These are phyloP conservation scores for Myathropa florea DNA, from an alignment of 2,888 invertebrate genomes.

Conservation along the genomic window DNA sequence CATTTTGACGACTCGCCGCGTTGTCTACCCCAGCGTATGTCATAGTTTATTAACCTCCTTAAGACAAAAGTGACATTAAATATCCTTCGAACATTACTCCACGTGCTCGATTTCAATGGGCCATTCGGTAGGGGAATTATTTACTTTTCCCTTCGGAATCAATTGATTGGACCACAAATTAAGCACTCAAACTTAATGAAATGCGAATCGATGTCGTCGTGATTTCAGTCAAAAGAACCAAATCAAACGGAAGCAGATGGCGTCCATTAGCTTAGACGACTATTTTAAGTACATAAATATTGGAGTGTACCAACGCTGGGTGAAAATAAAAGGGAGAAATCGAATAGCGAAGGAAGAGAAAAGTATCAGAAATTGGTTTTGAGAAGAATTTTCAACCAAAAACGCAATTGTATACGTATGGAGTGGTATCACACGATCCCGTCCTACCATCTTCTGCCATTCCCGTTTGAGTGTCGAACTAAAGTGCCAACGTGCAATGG, in stretches of 20 bases:
- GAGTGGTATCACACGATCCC: conserved; percentile 59
- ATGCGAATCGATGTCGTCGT: conserved; percentile 48
- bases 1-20: neutral
- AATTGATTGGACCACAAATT: conserved; percentile 63
- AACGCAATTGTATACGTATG: conserved; percentile 67
- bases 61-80: neutral
- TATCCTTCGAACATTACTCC: neutral
- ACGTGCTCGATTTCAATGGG: neutral
- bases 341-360: conserved; percentile 26
- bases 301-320: conserved; percentile 9
- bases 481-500: neutral
- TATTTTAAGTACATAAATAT: conserved; percentile 63
- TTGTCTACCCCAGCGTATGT: neutral
- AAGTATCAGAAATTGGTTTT: conserved; percentile 56
- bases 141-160: conserved; percentile 27
- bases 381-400: conserved; percentile 17
- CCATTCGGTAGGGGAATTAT: conserved; percentile 8
- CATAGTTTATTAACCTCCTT: neutral
- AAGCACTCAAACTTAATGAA: conserved; percentile 62
- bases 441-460: conserved; percentile 21
- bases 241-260: conserved; percentile 63
- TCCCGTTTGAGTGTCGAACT: conserved; percentile 24
- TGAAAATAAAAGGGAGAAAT: conserved; percentile 30
- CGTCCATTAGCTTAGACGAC: conserved; percentile 58
- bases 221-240: conserved; percentile 39